phyloP scores from a whole-genome alignment of 2,888 invertebrate genomes.

The Andrena haemorrhoa region DNA sequence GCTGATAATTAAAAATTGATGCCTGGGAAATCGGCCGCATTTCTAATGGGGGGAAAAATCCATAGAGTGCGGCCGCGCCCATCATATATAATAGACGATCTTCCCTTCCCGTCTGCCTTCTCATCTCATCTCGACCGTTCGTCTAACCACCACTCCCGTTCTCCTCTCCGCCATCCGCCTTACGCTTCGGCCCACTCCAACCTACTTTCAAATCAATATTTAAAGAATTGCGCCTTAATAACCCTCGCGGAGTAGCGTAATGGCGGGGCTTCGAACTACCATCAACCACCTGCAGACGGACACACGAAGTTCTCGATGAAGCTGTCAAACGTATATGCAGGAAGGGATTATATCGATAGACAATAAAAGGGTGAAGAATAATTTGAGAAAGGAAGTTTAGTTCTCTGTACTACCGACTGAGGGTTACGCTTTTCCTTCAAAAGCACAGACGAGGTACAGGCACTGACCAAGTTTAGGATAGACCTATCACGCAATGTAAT shows the following conservation, averaged over 20 bases:
- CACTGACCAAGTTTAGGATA: no score
- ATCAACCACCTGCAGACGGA: conserved; percentile 49
- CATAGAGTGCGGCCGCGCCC: conserved; percentile 82
- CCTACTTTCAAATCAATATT: conserved; percentile 83
- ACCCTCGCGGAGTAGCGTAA: conserved; percentile 77
- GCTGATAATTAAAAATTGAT: conserved; percentile 75
- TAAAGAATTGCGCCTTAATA: conserved; percentile 84
- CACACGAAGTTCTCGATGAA: conserved; percentile 26
- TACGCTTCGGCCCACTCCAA: conserved; percentile 67
- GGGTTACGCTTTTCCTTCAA: no score
- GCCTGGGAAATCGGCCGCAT: conserved; percentile 72
- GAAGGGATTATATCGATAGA: neutral
- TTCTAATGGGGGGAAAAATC: conserved; percentile 82
- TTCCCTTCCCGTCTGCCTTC: conserved; percentile 77
- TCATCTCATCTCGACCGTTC: conserved; percentile 79
- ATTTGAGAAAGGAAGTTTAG: no score
- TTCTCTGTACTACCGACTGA: no score
- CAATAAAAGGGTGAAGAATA: neutral
- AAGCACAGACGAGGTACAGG: no score
- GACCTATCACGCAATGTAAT: no score
- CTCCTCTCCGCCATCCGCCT: conserved; percentile 64
- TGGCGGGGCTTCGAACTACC: conserved; percentile 62
- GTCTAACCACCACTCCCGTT: conserved; percentile 76
- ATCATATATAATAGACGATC: conserved; percentile 83
- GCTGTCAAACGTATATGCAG: neutral